Base-by-base conservation (phyloP, 1,140 invertebrate species). In the Philopotamus ludificatus region DNA sequence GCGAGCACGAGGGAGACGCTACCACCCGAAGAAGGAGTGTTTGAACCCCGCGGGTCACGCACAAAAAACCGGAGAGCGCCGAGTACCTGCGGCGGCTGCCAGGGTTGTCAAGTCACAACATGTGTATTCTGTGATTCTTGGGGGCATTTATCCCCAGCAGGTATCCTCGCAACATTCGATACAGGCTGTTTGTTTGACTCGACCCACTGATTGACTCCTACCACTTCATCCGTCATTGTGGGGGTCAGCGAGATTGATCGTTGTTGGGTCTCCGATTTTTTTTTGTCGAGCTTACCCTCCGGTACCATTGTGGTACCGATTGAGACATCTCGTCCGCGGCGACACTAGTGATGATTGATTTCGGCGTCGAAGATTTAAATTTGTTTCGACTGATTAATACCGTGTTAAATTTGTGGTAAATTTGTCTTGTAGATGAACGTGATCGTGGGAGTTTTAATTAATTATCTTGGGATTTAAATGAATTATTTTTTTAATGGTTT, bases 21-120 rank as follows among this genome's bases (percentile, higher is more conserved):
- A 55, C 22, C 23, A 23, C 23, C 16, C 25, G 34, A 26, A 21
- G 15, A 28, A 26, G 12, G 10, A 3, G 21, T 50, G 21, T 21
- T 18, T 1, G 15, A 4, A 21, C 4, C 7, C 18, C 22, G 2
- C 42, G 42, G 20, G n/a, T 44, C 42, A 44, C 20, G 12, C 20
- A 12, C 20, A 15, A 7, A 15, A 45, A 12, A 15, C 20, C 20
- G 4, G 4, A 45, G n/a, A 15, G 12, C 50, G 50, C n/a, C 3
- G 42, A 39, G 51, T 68, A 41, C 41, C 55, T 50, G 23, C 51
- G 26, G 22, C 58, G n/a, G n/a, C 44, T 21, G 51, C 25, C 63
- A 63, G 67, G 58, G 58, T 25, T 65, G 67, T 68, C 64, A 63
- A 58, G 61, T 70, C 68, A 70, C 68, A 70, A 70, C 67, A 70